Conservation (phyloP, 2,888 invertebrate genomes). For the Exephanes ischioxanthus region DNA sequence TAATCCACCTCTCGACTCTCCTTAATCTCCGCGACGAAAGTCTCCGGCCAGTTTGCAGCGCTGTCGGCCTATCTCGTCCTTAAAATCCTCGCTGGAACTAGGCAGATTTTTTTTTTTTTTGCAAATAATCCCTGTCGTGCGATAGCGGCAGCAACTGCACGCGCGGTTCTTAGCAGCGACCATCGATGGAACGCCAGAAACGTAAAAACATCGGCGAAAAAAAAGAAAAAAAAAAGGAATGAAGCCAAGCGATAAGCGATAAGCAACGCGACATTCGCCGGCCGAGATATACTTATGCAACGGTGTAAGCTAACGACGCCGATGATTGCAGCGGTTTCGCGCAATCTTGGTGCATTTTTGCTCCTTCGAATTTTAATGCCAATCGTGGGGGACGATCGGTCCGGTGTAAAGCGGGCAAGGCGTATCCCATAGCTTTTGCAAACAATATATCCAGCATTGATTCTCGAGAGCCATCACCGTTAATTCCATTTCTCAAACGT, state of each 20-base stretch:
- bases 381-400: not conserved
- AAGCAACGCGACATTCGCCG: constrained; percentile 27
- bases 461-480: not conserved
- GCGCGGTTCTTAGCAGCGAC: not conserved
- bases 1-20: constrained; percentile 61
- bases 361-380: constrained; percentile 29
- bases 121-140: not conserved
- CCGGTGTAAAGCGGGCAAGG: not conserved
- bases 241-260: constrained; percentile 49
- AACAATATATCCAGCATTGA: not conserved
- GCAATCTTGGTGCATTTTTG: constrained; percentile 18
- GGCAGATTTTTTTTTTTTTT: not conserved
- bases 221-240: constrained; percentile 17
- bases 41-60: not conserved
- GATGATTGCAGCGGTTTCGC: constrained; percentile 20
- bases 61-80: not conserved
- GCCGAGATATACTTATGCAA: constrained; percentile 37
- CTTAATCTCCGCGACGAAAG: constrained; percentile 51
- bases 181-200: constrained; percentile 31
- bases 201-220: constrained; percentile 35
- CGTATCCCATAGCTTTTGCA: not conserved
- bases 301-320: constrained; percentile 2
- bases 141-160: not conserved
- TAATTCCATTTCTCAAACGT: not conserved
- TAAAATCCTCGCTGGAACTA: not conserved